phyloP scores from a whole-genome alignment of 2,797 vertebrate genomes.

The Gymnopithys bicolor region DNA sequence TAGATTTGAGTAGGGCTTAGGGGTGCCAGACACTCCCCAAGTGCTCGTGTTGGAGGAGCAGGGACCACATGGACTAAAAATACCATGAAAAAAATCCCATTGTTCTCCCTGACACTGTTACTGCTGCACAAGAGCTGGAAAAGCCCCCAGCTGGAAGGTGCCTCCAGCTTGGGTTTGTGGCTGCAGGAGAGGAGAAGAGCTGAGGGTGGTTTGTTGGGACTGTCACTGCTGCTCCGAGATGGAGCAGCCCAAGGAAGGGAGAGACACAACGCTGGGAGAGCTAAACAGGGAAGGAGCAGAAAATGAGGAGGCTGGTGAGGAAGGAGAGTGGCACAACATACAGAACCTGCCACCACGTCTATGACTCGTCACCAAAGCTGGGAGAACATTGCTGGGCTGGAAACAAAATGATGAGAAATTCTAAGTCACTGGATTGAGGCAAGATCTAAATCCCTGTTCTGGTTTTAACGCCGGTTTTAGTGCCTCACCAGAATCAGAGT shows the following conservation, averaged over 20 bases:
- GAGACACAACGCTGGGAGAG: neutral
- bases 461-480: neutral
- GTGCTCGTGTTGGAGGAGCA: rapidly evolving
- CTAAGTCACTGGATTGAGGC: neutral
- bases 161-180: neutral
- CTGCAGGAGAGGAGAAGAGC: neutral
- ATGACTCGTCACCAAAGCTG: rapidly evolving
- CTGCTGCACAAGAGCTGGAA: neutral
- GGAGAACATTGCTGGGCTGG: neutral
- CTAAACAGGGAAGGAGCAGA: neutral
- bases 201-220: neutral
- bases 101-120: neutral
- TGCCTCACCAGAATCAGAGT: neutral
- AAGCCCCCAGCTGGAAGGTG: rapidly evolving
- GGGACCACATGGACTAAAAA: neutral
- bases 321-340: neutral
- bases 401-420: neutral
- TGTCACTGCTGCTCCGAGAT: rapidly evolving
- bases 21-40: neutral
- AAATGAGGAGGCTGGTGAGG: neutral
- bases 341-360: neutral
- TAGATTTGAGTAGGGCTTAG: neutral
- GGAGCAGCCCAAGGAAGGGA: neutral
- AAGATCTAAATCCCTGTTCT: neutral
- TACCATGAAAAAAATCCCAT: neutral